These are phyloP conservation scores for Loriculus beryllinus DNA, from an alignment of 2,797 vertebrate species.

Conservation along the genomic window DNA sequence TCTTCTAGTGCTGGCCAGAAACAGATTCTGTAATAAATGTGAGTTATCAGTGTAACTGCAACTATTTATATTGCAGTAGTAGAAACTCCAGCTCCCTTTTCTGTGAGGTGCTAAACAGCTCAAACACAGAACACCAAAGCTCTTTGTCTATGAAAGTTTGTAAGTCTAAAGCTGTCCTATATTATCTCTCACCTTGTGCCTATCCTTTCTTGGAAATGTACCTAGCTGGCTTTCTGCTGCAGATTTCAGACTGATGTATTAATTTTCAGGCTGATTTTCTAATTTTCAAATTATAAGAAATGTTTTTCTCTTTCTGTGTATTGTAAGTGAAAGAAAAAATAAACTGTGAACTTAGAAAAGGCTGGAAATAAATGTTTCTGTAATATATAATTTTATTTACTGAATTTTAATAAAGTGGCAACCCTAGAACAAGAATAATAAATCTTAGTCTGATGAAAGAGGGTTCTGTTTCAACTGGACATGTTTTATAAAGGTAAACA, in stretches of 20 bases:
- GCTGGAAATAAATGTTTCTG: background rate
- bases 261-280: background rate
- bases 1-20: background rate
- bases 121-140: background rate
- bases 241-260: background rate
- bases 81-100: background rate
- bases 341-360: background rate
- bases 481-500: background rate
- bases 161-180: background rate
- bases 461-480: background rate
- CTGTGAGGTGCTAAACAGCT: background rate
- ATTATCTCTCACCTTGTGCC: background rate
- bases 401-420: background rate
- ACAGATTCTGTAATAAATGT: background rate
- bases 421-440: background rate
- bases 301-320: background rate
- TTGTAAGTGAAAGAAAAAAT: background rate
- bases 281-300: background rate
- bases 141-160: background rate
- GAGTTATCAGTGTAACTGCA: background rate
- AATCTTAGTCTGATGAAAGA: background rate
- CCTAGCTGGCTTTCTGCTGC: background rate
- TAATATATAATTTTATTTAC: background rate
- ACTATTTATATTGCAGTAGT: background rate
- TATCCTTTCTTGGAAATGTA: background rate